Evolutionary conservation across 2,797 vertebrate genomes (phyloP).

Genomic region (Momotus momota): DNA sequence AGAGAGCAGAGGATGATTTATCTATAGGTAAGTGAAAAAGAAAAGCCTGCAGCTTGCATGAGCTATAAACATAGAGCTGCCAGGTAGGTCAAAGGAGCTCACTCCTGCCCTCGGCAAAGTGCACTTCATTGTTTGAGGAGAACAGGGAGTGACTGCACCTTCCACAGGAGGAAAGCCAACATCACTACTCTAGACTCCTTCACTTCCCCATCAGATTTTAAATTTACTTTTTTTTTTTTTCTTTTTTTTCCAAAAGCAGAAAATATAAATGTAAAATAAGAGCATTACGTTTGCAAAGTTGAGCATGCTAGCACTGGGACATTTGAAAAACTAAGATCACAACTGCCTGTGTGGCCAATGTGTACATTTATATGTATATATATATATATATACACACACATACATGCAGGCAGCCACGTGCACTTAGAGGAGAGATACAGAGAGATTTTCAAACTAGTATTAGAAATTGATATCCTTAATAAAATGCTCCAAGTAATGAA

Average conservation of each 20-base stretch:
- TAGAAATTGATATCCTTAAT: neutral
- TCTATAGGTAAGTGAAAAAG: neutral
- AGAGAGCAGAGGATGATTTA: neutral
- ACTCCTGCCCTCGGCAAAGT: neutral
- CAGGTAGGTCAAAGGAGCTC: constrained; percentile 47
- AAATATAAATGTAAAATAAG: neutral
- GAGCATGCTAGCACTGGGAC: neutral
- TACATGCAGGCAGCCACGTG: rapidly evolving
- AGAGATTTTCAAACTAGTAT: neutral
- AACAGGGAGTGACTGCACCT: constrained; percentile 1
- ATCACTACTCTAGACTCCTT: neutral
- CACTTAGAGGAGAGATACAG: neutral
- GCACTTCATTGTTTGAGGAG: neutral
- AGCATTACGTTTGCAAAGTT: neutral
- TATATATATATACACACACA: too few relatives aligned
- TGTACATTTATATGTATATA: neutral
- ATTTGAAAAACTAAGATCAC: neutral
- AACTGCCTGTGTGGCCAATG: neutral
- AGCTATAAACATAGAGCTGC: neutral
- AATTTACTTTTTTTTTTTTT: neutral
- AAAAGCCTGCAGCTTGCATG: neutral
- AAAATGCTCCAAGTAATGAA: neutral
- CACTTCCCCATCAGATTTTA: neutral
- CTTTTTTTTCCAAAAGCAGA: neutral
- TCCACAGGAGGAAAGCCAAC: neutral